These are phyloP conservation scores for Echinarachnius parma DNA, from an alignment of 53 echinoderm and acorn worm genomes.

Conservation along the genomic window DNA sequence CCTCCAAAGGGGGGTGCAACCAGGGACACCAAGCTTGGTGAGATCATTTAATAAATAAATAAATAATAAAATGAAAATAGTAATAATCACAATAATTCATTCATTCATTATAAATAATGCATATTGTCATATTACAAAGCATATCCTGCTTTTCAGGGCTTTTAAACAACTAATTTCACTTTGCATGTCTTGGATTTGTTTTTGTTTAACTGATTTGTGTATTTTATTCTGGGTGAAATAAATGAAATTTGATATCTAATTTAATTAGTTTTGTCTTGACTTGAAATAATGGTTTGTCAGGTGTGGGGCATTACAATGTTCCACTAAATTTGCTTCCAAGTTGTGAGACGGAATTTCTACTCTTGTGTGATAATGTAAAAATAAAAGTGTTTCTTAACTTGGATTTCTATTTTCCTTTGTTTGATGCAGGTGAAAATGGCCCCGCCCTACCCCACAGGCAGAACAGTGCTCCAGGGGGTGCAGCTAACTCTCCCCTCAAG, in stretches of 20 bases:
- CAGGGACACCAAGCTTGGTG: constrained; percentile 46
- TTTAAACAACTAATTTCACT: background rate
- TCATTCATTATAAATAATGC: no score
- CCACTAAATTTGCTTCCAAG: no score
- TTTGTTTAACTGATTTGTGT: background rate
- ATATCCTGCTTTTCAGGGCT: background rate
- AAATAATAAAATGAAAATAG: no score
- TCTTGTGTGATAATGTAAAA: background rate
- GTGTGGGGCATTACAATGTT: background rate
- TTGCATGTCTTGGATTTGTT: background rate
- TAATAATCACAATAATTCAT: no score
- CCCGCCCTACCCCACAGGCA: constrained; percentile 14
- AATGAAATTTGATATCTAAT: background rate
- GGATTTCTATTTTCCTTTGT: background rate
- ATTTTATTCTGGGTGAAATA: background rate
- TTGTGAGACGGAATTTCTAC: no score
- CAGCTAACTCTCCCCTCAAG: constrained; percentile 35
- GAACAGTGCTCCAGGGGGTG: constrained; percentile 37
- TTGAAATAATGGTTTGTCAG: background rate
- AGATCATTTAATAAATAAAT: background rate
- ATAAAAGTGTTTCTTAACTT: background rate
- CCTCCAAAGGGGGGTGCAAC: constrained; percentile 55
- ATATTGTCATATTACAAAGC: background rate
- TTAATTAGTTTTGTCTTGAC: background rate
- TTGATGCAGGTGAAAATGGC: constrained; percentile 25